Evolutionary conservation across 2,797 vertebrate species (phyloP).

Genomic region (Falco concolor): DNA sequence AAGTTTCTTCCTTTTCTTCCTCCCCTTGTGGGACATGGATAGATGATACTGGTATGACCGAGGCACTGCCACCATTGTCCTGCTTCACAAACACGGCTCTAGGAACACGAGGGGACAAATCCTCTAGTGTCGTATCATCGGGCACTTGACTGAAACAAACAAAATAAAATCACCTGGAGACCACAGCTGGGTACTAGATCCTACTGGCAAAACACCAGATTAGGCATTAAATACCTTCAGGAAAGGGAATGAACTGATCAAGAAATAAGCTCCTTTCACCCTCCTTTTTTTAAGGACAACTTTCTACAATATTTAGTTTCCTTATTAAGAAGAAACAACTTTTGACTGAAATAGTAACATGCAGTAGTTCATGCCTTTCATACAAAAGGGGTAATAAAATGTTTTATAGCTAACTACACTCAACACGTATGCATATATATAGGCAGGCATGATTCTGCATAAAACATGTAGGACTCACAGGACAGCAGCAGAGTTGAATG

Average conservation of each 20-base stretch:
- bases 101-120: slow-evolving; percentile 72
- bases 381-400: not conserved
- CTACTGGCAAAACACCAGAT: not conserved
- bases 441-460: not conserved
- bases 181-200: not conserved
- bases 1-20: slow-evolving; percentile 78
- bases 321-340: not conserved
- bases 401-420: not conserved
- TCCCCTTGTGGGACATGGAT: slow-evolving; percentile 68
- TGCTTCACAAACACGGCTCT: slow-evolving; percentile 69
- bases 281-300: not conserved
- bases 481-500: not conserved
- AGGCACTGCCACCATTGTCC: slow-evolving; percentile 59
- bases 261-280: not conserved
- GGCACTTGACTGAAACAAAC: slow-evolving; percentile 82
- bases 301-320: not conserved
- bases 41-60: slow-evolving; percentile 61
- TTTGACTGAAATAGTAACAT: not conserved
- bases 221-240: not conserved
- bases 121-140: slow-evolving; percentile 70
- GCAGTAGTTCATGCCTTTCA: not conserved
- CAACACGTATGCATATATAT: rapidly evolving
- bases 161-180: slow-evolving; percentile 5
- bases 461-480: not conserved
- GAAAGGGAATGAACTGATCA: not conserved